Evolutionary conservation across 2,113 vertebrate species (phyloP).

Genomic region (Castor canadensis): DNA sequence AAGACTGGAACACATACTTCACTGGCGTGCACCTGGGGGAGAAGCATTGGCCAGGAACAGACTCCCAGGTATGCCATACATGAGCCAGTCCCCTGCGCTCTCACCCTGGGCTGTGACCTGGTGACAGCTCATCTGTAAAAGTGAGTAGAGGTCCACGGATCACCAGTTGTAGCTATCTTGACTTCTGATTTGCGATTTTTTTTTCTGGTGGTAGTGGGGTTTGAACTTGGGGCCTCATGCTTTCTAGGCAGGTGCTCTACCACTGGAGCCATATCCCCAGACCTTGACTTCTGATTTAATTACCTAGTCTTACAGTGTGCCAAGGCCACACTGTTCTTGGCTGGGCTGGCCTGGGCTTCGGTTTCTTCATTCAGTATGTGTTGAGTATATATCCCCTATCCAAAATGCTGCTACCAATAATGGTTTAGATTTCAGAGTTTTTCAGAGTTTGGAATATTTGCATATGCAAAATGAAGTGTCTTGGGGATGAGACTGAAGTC

Average conservation of each 20-base stretch:
- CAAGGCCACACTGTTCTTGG: neutral
- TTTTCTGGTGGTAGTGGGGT: no score
- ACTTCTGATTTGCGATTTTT: neutral
- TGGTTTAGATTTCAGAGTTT: neutral
- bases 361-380: accelerated
- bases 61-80: accelerated
- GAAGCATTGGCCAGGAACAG: no score
- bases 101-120: neutral
- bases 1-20: neutral
- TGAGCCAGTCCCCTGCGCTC: no score
- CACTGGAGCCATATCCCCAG: no score
- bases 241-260: no score
- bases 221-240: no score
- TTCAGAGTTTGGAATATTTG: neutral
- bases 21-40: neutral
- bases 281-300: neutral
- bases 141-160: no score
- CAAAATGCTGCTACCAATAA: neutral
- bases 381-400: neutral
- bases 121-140: neutral
- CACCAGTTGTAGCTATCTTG: neutral
- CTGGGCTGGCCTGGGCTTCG: neutral
- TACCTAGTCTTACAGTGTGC: neutral
- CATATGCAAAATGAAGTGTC: neutral
- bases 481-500: neutral